A percentile compares a stretch with the other conserved stretches of the same genome.
Evolutionary conservation across 1,140 invertebrate genomes (phyloP).

Genomic region (Medauroidea extradentata): DNA sequence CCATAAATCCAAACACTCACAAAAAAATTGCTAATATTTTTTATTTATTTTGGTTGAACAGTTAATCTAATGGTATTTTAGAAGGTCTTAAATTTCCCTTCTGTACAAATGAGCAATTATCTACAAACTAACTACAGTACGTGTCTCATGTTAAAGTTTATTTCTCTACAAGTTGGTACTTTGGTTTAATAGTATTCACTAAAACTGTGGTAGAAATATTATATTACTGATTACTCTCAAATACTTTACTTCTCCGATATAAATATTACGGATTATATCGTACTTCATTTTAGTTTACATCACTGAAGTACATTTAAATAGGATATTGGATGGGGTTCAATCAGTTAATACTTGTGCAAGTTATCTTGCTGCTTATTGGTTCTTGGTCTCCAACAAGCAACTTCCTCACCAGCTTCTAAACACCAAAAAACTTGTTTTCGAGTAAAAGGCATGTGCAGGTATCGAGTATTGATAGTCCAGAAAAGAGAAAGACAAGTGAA

Average conservation of each 20-base stretch:
- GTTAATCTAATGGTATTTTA: background rate
- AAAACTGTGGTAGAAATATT: slow-evolving; percentile 54
- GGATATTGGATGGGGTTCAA: slow-evolving; percentile 1
- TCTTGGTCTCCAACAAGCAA: too few relatives aligned
- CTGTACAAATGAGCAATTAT: background rate
- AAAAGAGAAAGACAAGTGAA: background rate
- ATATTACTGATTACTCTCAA: slow-evolving; percentile 45
- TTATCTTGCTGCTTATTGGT: background rate
- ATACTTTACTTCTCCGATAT: slow-evolving; percentile 21
- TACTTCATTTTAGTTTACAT: slow-evolving; percentile 8
- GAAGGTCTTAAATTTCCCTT: background rate
- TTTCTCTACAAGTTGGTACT: slow-evolving; percentile 48
- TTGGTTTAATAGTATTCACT: slow-evolving; percentile 57
- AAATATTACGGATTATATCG: slow-evolving; percentile 20
- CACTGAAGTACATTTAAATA: slow-evolving; percentile 9
- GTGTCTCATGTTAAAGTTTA: slow-evolving; percentile 6
- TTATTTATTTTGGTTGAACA: background rate
- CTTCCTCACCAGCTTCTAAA: too few relatives aligned
- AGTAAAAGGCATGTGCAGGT: too few relatives aligned
- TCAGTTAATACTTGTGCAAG: slow-evolving; percentile 14
- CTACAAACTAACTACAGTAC: slow-evolving; percentile 1
- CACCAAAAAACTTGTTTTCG: too few relatives aligned
- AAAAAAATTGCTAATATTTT: background rate
- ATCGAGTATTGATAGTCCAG: too few relatives aligned
- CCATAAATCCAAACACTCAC: background rate